Evolutionary conservation across 2,113 vertebrate species (phyloP), one percentile per base, ranked within the genome.

Genomic region (Cynopterus brachyotis): DNA sequence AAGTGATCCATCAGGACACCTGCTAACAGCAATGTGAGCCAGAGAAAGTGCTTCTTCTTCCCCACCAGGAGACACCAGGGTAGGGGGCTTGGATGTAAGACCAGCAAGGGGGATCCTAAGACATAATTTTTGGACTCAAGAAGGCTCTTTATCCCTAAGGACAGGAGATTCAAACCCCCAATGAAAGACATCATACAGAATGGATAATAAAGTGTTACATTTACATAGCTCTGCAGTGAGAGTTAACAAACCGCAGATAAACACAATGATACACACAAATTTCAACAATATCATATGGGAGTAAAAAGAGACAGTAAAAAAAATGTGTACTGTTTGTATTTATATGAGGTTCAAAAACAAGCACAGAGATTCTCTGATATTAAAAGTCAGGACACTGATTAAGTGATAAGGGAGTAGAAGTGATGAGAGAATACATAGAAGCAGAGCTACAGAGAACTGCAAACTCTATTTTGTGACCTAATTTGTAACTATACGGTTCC

Each of bases 401-500:
- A 19, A 20, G 15, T 8, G 24, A 32, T 45, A 3, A 40, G 28
- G 8, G 30, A 30, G 20, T 17, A 42, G 15, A 66, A 7, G 24
- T n/a, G 15, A 20, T 73, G 8, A 35, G 40, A n/a, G 4, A 3
- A 45, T 2, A 45, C n/a, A 12, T 0, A 40, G 16, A n/a, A 22
- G 20, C 45, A 7, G 9, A 32, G 8, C 16, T 59, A 30, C 13
- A 6, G 1, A 3, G 53, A 8, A 6, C 37, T 2, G 19, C 6
- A 42, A 57, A 20, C 6, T 12, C 4, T 53, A 1, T 30, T 16
- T 37, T n/a, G 8, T 26, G 15, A 62, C 45, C n/a, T 66, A n/a
- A n/a, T 47, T 20, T 16, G 42, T 24, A 37, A 55, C 19, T 9
- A 1, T 4, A 0, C 32, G 9, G 0, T 32, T 28, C 12, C 13